Percentiles rank a stretch among this genome's conserved stretches.
phyloP scores from a whole-genome alignment of 2,888 invertebrate genomes.

The Folsomia manolachei region DNA sequence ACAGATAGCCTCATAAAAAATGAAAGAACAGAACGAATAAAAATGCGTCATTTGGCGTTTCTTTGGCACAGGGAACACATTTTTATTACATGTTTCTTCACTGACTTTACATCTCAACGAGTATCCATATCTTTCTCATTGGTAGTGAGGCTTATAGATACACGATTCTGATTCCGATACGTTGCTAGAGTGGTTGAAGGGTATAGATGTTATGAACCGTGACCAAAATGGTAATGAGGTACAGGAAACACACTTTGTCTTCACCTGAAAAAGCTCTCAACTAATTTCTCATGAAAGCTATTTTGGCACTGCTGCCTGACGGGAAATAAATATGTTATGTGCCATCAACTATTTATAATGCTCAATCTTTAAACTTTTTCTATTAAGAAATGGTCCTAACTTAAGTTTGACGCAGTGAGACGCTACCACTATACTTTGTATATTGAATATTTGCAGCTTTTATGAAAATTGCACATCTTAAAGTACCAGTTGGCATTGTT shows the following conservation, averaged over 20 bases:
- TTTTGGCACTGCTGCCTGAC: too few species aligned
- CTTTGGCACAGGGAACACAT: not conserved
- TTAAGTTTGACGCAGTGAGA: too few species aligned
- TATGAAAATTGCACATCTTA: too few species aligned
- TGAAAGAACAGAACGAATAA: not conserved
- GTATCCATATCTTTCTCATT: not conserved
- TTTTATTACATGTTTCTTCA: not conserved
- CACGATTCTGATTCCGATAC: not conserved
- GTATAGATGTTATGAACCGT: conserved; percentile 26
- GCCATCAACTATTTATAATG: too few species aligned
- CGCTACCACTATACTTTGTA: too few species aligned
- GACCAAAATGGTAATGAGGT: conserved; percentile 23
- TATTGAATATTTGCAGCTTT: too few species aligned
- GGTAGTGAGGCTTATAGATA: not conserved
- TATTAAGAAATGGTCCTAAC: too few species aligned
- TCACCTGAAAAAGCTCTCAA: not conserved
- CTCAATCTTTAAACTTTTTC: too few species aligned
- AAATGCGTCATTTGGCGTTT: not conserved
- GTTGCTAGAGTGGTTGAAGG: not conserved
- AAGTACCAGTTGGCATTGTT: too few species aligned
- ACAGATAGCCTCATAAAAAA: not conserved
- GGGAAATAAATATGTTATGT: too few species aligned
- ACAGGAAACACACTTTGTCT: conserved; percentile 21
- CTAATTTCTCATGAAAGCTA: conserved; percentile 1
- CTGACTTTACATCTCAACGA: too few species aligned